Evolutionary conservation across 2,888 invertebrate genomes (phyloP), one percentile per base, ranked within the genome.

Genomic region (Melinopterus prodromus): DNA sequence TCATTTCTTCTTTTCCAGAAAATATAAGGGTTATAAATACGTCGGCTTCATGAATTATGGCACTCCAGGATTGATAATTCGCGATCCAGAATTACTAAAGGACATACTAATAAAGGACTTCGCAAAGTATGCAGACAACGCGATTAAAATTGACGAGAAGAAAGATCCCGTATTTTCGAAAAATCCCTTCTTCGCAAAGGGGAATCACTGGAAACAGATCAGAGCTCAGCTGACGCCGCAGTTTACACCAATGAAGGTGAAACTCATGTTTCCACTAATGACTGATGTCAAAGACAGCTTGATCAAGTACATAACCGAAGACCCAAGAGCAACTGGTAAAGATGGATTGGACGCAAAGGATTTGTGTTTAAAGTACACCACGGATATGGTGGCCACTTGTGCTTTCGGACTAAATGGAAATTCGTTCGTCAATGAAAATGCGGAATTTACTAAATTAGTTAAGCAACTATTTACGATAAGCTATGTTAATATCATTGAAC

Each of bases 351-450:
- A 82, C 36, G 80, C 82, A 14, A 84, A 82, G 79, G 80, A 82
- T n/a, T n/a, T 84, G 70, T 84, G 85, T 16, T 71, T 81, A 3
- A 84, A 85, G 80, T 86, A 83, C 76, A 87, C 87, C 2, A 81
- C 88, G 0, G 90, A 91, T 80, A 88, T 89, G 71, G 89, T 91
- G 0, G 89, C 89, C 0, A 89, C 88, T 79, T 90, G 89, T 72
- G 90, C 90, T 15, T 86, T 90, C 79, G 91, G 91, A 0, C 78
- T 90, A 0, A 88, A 90, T 6, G 90, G 90, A 0, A 86, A 88
- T 35, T 88, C 89, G 77, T 90, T 91, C 26, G 83, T 84, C 12
- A 83, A 84, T 78, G 77, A 82, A 26, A 26, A 26, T 26, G 26
- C 26, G 26, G 26, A 26, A 26, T 26, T 26, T 26, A 26, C 26